Evolutionary conservation across 1,140 invertebrate species (phyloP).

Genomic region (Achroia grisella): DNA sequence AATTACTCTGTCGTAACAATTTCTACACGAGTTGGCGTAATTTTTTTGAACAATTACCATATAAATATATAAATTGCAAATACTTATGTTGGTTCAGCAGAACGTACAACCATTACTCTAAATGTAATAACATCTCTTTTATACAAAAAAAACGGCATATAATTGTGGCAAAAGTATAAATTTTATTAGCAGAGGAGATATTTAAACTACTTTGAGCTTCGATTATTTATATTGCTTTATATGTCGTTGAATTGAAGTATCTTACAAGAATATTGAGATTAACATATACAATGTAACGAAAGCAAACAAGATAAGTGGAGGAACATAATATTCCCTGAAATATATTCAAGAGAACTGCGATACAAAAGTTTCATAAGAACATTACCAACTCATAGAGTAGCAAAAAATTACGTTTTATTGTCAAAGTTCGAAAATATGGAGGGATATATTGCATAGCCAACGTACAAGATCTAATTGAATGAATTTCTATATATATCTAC

Average conservation of each 20-base stretch:
- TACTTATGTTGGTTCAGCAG: neutral
- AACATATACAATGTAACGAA: neutral
- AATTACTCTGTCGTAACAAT: conserved; percentile 11
- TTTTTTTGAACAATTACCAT: neutral
- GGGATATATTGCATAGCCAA: conserved; percentile 14
- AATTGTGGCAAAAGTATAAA: conserved; percentile 5
- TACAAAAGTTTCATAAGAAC: conserved; percentile 17
- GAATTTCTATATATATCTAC: conserved; percentile 5
- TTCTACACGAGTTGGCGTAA: neutral
- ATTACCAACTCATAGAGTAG: conserved; percentile 16
- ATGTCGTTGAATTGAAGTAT: conserved; percentile 37
- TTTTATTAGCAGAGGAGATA: conserved; percentile 31
- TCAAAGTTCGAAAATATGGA: conserved; percentile 45
- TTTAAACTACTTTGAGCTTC: conserved; percentile 61
- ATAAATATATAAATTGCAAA: neutral
- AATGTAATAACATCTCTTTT: conserved; percentile 5
- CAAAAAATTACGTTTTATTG: conserved; percentile 42
- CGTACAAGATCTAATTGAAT: conserved; percentile 10
- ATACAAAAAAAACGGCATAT: neutral
- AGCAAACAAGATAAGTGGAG: too few relatives aligned
- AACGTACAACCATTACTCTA: conserved; percentile 4
- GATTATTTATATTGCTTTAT: conserved; percentile 54
- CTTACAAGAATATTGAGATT: conserved; percentile 12
- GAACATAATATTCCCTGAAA: neutral
- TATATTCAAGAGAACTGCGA: conserved; percentile 24